Base-by-base conservation (phyloP, 2,113 vertebrate genomes). In the Odontesthes bonariensis region DNA sequence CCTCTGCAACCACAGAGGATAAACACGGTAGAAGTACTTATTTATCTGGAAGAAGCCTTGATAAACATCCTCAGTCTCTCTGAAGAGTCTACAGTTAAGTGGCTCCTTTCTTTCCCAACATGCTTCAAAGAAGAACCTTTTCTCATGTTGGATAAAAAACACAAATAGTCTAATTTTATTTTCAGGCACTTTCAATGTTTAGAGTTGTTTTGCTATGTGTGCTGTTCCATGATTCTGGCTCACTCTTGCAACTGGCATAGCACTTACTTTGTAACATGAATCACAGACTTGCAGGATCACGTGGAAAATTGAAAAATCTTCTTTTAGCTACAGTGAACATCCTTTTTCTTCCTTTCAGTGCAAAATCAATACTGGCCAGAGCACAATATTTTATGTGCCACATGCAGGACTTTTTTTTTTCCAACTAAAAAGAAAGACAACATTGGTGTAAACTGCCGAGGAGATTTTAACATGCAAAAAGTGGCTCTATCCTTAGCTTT, bases 291-390 rank as follows among this genome's bases (percentile, higher is more conserved):
- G 51, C 38, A 6, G 46, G 66, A 78, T 79, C 84, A 69, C 77
- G 44, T 73, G 52, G 47, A 71, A 52, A 82, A 75, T 67, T 74
- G 49, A 75, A 81, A 78, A 76, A 74, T 81, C 23, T 55, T 62
- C 74, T 76, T 81, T 76, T 68, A 59, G 84, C 65, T 16, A 20
- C 65, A 55, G 58, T 73, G 69, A 88, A 79, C 81, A 69, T 79
- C 61, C 63, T 78, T 79, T 60, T 66, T 84, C 68, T 88, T 88
- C 53, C 78, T 87, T 88, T 88, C 60, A 85, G 64, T 54, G 67
- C 71, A 88, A 89, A 93, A 93, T 90, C 88, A 81, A 88, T 90
- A 55, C 6, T 2, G 1, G 62, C 61, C 62, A 69, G 77, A 82
- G 54, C 55, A 56, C 27, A 62, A 49, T 40, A 58, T 60, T 38